Conservation (phyloP, 2,113 vertebrate genomes). For the Colius striatus region DNA sequence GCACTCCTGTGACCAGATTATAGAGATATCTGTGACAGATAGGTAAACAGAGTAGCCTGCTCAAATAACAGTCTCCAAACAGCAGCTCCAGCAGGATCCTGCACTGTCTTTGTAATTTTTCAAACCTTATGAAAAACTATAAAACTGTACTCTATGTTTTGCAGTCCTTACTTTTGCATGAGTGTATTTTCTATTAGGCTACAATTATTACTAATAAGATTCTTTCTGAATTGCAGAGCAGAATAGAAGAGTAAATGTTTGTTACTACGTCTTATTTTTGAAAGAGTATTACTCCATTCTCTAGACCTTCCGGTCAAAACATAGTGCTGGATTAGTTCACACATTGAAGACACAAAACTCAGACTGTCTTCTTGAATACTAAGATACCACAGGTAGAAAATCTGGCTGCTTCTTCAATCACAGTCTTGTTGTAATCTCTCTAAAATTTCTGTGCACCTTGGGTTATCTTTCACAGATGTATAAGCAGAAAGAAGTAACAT, state of each 20-base stretch:
- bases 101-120: background rate
- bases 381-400: background rate
- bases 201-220: background rate
- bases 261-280: background rate
- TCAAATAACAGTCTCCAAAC: background rate
- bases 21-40: background rate
- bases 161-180: background rate
- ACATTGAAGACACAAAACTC: background rate
- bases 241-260: background rate
- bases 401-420: background rate
- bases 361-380: background rate
- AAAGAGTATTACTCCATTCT: background rate
- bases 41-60: background rate
- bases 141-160: background rate
- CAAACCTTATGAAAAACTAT: background rate
- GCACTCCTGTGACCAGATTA: background rate
- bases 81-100: background rate
- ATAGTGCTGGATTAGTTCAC: background rate
- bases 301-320: background rate
- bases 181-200: background rate
- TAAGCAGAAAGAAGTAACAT: background rate
- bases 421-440: background rate
- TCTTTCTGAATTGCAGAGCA: background rate
- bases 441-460: background rate
- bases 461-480: background rate